These are phyloP conservation scores for Lycophotia porphyrea DNA, from an alignment of 2,888 invertebrate species.

Conservation along the genomic window DNA sequence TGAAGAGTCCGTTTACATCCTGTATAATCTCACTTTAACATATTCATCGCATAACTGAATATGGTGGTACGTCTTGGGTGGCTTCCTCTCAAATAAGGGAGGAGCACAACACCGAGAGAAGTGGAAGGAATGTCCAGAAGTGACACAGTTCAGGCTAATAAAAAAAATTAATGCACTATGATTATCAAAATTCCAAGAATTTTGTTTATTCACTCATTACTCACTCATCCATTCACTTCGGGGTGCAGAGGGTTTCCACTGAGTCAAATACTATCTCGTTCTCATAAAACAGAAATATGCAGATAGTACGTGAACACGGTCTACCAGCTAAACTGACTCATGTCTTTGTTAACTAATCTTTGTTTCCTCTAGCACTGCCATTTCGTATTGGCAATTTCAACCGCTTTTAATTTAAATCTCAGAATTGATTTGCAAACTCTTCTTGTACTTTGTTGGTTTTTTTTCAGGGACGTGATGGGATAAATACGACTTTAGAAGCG, in stretches of 20 bases:
- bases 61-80: background rate
- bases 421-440: background rate
- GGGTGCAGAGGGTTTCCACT: conserved; percentile 18
- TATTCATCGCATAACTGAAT: background rate
- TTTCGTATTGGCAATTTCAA: conserved; percentile 65
- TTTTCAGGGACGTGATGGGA: background rate
- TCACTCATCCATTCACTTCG: conserved; percentile 4
- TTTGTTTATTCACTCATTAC: conserved; percentile 1
- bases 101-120: background rate
- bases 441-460: background rate
- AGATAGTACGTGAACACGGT: conserved; percentile 68
- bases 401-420: conserved; percentile 18
- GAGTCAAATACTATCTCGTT: conserved; percentile 44
- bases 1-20: too few species aligned
- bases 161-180: background rate
- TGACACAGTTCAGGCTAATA: background rate
- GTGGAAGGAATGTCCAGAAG: background rate
- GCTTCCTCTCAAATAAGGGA: background rate
- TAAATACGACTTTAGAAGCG: background rate
- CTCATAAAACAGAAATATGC: conserved; percentile 59
- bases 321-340: conserved; percentile 75
- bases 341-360: conserved; percentile 75
- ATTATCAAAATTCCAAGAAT: background rate
- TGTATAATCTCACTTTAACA: background rate
- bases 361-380: conserved; percentile 73